Percentiles rank a stretch among this genome's conserved stretches.
phyloP scores from a whole-genome alignment of 2,113 vertebrate genomes.

The Gadus chalcogrammus region DNA sequence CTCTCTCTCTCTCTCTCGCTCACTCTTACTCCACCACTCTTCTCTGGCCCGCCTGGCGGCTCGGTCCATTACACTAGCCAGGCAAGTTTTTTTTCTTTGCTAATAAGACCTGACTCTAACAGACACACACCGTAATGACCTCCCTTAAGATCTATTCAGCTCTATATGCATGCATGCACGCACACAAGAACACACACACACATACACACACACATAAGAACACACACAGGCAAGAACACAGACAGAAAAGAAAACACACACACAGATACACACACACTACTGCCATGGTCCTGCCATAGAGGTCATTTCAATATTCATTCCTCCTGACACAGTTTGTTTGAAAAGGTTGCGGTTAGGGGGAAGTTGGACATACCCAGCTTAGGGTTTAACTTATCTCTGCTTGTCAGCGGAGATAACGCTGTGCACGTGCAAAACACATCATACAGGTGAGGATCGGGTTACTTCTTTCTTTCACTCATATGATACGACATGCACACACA shows the following conservation, averaged over 20 bases:
- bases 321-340: conserved; percentile 42
- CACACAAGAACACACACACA: neutral
- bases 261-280: neutral
- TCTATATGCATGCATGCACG: neutral
- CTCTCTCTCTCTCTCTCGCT: neutral
- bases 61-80: conserved; percentile 7
- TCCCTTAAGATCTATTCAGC: conserved; percentile 59
- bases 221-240: neutral
- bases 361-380: conserved; percentile 14
- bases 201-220: neutral
- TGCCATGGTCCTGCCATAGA: conserved; percentile 9
- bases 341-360: conserved; percentile 26
- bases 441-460: neutral
- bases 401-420: neutral
- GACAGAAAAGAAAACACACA: neutral
- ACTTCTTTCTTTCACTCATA: too few relatives aligned
- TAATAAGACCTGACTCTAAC: conserved; percentile 43
- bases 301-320: conserved; percentile 45
- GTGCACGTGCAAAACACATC: neutral
- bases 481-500: too few relatives aligned
- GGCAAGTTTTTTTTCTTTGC: conserved; percentile 44
- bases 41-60: conserved; percentile 21
- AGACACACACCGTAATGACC: conserved; percentile 64
- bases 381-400: neutral
- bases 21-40: conserved; percentile 5